Conservation (phyloP, 1,140 invertebrate genomes). For the Heliconius melpomene region DNA sequence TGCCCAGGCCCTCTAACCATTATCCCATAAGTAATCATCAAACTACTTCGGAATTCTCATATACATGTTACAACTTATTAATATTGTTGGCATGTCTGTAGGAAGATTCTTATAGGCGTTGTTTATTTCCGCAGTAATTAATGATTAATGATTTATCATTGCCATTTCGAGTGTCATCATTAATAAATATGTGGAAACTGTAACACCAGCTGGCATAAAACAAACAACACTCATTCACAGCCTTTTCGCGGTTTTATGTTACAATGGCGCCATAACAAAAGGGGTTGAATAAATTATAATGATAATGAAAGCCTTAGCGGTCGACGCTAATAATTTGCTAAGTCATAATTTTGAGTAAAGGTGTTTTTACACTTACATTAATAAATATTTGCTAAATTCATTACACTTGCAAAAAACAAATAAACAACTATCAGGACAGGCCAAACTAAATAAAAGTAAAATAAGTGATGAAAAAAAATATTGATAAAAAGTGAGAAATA, state of each 20-base stretch:
- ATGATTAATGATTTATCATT: background rate
- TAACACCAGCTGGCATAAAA: slow-evolving; percentile 9
- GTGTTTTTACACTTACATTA: background rate
- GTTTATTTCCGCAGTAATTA: background rate
- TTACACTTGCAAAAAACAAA: too few relatives aligned
- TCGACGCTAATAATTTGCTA: slow-evolving; percentile 31
- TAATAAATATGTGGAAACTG: background rate
- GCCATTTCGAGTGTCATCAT: background rate
- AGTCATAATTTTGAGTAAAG: slow-evolving; percentile 13
- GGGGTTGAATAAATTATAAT: slow-evolving; percentile 38
- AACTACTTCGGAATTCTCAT: too few relatives aligned
- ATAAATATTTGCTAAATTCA: background rate
- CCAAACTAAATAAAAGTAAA: too few relatives aligned
- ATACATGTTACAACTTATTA: too few relatives aligned
- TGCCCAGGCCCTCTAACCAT: too few relatives aligned
- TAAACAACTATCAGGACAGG: too few relatives aligned
- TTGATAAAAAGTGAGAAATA: background rate
- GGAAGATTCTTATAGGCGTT: too few relatives aligned
- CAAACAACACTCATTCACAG: slow-evolving; percentile 15
- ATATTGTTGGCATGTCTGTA: too few relatives aligned
- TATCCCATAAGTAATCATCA: too few relatives aligned
- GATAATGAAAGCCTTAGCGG: slow-evolving; percentile 35
- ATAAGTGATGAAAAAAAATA: too few relatives aligned
- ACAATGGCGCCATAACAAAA: slow-evolving; percentile 33
- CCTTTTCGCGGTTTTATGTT: slow-evolving; percentile 24